A percentile compares a stretch with the other conserved stretches of the same genome.
Conservation (phyloP, 2,888 invertebrate genomes). For the Lucinisca nassula region DNA sequence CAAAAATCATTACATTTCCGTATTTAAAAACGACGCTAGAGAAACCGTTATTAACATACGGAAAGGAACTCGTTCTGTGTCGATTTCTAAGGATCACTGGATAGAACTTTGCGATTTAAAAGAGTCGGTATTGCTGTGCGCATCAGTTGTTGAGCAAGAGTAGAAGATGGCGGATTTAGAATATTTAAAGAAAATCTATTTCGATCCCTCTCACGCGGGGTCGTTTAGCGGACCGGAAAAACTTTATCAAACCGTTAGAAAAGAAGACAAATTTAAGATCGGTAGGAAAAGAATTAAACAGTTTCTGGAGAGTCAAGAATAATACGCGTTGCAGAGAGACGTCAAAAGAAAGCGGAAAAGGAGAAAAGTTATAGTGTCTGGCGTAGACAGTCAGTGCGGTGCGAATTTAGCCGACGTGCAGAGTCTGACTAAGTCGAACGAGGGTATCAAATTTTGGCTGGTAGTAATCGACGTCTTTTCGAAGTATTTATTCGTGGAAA, state of each 20-base stretch:
- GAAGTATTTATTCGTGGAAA: slow-evolving; percentile 38
- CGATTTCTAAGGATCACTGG: slow-evolving; percentile 6
- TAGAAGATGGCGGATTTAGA: neutral
- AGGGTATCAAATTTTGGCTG: slow-evolving; percentile 34
- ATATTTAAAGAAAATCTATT: neutral
- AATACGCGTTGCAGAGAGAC: slow-evolving; percentile 31
- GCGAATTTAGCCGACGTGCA: slow-evolving; percentile 38
- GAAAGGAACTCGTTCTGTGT: slow-evolving; percentile 20
- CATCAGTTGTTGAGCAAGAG: neutral
- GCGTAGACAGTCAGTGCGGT: slow-evolving; percentile 42
- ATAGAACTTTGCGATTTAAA: slow-evolving; percentile 21
- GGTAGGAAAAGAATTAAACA: slow-evolving; percentile 18
- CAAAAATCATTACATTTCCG: slow-evolving; percentile 18
- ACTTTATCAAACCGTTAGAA: neutral
- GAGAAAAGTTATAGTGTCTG: slow-evolving; percentile 34
- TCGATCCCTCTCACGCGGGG: neutral
- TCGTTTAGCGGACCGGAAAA: neutral
- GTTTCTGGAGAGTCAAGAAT: slow-evolving; percentile 31
- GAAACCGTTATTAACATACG: slow-evolving; percentile 15
- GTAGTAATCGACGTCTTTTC: slow-evolving; percentile 46
- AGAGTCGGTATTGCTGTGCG: slow-evolving; percentile 11
- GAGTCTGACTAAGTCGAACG: slow-evolving; percentile 36
- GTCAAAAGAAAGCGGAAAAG: slow-evolving; percentile 40
- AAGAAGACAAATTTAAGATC: neutral
- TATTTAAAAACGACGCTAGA: slow-evolving; percentile 22